These are phyloP conservation scores for Hapalemur alaotrensis DNA, from an alignment of 2,797 vertebrate genomes.

Conservation along the genomic window DNA sequence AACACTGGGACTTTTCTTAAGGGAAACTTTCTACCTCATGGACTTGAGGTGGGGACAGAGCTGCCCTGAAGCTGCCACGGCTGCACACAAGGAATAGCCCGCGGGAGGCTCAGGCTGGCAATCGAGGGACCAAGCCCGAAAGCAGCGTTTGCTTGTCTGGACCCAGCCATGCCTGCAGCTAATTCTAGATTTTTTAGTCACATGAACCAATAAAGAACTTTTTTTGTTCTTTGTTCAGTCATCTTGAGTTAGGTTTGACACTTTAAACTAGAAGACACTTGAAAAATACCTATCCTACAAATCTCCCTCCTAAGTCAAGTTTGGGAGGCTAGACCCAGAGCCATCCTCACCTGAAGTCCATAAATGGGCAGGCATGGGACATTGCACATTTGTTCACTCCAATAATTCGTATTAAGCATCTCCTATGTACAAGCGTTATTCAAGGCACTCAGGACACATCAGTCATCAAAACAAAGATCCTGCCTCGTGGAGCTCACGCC, in stretches of 20 bases:
- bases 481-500: not conserved
- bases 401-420: not conserved
- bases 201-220: not conserved
- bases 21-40: not conserved
- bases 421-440: not conserved
- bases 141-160: not conserved
- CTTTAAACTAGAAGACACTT: not conserved
- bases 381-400: not conserved
- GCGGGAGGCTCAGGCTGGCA: not conserved
- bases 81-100: not conserved
- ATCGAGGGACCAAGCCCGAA: not conserved
- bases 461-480: not conserved
- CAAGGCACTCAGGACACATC: accelerated
- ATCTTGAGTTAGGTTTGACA: not conserved
- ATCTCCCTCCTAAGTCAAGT: not conserved
- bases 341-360: not conserved
- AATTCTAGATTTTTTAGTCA: not conserved
- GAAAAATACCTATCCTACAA: not conserved
- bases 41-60: not conserved
- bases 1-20: not conserved
- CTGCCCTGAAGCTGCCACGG: not conserved
- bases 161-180: not conserved
- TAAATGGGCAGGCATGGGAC: not conserved
- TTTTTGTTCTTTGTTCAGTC: not conserved
- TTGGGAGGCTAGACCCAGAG: not conserved